phyloP scores from a whole-genome alignment of 1,140 invertebrate species.

The Aculops lycopersici region DNA sequence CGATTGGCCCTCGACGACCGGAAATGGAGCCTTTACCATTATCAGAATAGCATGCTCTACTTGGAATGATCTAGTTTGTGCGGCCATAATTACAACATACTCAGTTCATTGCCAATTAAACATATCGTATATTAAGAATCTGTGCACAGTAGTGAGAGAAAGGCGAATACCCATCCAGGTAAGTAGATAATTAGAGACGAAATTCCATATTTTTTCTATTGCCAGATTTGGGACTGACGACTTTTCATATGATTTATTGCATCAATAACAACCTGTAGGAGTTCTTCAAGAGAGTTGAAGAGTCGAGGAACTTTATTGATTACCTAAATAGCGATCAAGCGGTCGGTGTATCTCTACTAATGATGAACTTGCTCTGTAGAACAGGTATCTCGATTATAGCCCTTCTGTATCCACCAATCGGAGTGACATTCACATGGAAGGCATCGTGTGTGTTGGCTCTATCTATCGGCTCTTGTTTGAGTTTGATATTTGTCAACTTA shows the following conservation, averaged over 20 bases:
- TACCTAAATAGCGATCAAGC: constrained; percentile 9
- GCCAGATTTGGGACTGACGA: background rate
- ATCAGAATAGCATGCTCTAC: background rate
- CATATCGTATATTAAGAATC: constrained; percentile 6
- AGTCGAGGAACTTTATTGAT: constrained; percentile 8
- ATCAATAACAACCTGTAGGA: constrained; percentile 2
- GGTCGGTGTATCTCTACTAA: constrained; percentile 6
- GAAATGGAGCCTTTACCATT: background rate
- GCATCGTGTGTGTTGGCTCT: background rate
- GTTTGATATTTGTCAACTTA: constrained; percentile 2
- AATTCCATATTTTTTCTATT: constrained; percentile 4
- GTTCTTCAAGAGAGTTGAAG: constrained; percentile 8
- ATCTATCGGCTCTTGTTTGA: constrained; percentile 4
- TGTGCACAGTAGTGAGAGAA: constrained; percentile 7
- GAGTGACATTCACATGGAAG: background rate
- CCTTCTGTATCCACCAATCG: background rate
- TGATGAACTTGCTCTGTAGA: constrained; percentile 4
- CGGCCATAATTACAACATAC: constrained; percentile 9
- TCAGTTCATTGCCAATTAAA: constrained; percentile 10
- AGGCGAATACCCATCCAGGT: constrained; percentile 7
- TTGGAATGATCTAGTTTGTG: constrained; percentile 7
- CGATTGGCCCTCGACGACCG: background rate
- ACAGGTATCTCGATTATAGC: constrained; percentile 1
- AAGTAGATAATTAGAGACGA: constrained; percentile 1
- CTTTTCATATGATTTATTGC: background rate